Conservation (phyloP, 2,113 vertebrate genomes). For the Cyprinodon tularosa region DNA sequence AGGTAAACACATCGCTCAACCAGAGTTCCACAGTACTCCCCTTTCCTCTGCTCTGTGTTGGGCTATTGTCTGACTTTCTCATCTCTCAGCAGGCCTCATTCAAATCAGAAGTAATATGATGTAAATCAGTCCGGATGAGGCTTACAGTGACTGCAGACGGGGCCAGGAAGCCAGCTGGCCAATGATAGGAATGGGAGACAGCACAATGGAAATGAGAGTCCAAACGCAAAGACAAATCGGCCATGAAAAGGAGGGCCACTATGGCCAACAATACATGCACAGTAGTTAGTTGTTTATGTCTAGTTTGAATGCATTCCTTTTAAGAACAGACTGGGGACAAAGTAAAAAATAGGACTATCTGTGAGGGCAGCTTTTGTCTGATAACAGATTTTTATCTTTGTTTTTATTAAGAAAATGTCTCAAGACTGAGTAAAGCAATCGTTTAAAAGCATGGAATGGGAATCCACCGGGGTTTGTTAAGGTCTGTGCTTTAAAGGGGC, state of each 20-base stretch:
- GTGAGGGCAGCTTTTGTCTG: constrained; percentile 37
- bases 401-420: constrained; percentile 30
- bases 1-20: background rate
- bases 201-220: constrained; percentile 39
- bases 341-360: constrained; percentile 42
- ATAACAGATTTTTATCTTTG: constrained; percentile 35
- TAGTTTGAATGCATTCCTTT: constrained; percentile 38
- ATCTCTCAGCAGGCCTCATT: constrained; percentile 41
- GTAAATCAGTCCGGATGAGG: constrained; percentile 56
- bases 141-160: background rate
- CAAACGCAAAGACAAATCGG: constrained; percentile 49
- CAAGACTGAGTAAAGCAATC: background rate
- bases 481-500: no score
- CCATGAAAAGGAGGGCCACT: constrained; percentile 47
- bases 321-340: constrained; percentile 46
- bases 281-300: constrained; percentile 69
- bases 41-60: background rate
- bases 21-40: constrained; percentile 1
- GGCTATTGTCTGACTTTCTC: constrained; percentile 7
- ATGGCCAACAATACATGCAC: constrained; percentile 44
- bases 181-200: constrained; percentile 26
- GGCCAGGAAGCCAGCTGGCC: constrained; percentile 29
- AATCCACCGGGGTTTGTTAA: no score
- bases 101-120: constrained; percentile 55
- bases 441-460: background rate